These are phyloP conservation scores for Oncorhynchus gorbuscha DNA, from an alignment of 2,113 vertebrate genomes.

Conservation along the genomic window DNA sequence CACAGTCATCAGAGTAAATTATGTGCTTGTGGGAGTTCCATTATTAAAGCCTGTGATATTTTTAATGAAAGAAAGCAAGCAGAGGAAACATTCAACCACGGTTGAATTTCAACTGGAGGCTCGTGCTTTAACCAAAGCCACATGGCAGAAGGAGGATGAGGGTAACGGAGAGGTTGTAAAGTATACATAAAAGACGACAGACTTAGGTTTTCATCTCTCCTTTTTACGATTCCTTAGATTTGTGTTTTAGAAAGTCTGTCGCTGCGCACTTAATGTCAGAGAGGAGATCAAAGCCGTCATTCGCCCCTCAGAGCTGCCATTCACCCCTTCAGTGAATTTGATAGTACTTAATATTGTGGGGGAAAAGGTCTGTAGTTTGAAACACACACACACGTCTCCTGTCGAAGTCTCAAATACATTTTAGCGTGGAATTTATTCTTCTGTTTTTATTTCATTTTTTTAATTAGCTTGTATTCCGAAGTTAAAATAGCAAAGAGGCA, in stretches of 20 bases:
- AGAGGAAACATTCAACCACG: background rate
- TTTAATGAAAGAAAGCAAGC: background rate
- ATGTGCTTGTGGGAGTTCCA: background rate
- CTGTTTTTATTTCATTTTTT: too few relatives aligned
- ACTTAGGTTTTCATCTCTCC: background rate
- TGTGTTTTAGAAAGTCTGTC: conserved; percentile 6
- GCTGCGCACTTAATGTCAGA: conserved; percentile 7
- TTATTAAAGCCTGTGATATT: too few relatives aligned
- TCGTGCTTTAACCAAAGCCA: conserved; percentile 46
- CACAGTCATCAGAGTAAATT: background rate
- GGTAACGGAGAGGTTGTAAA: conserved; percentile 36
- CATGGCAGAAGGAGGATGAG: conserved; percentile 36
- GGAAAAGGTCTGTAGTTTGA: background rate
- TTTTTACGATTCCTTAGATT: background rate
- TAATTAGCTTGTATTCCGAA: too few relatives aligned
- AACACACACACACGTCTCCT: too few relatives aligned
- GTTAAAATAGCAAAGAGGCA: background rate
- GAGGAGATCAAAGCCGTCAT: conserved; percentile 31
- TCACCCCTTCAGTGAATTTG: too few relatives aligned
- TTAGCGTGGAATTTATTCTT: too few relatives aligned
- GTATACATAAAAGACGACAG: conserved; percentile 18
- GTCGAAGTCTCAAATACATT: too few relatives aligned
- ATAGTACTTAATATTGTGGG: background rate
- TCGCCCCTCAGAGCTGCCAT: conserved; percentile 7
- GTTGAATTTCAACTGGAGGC: background rate